Evolutionary conservation across 2,797 vertebrate species (phyloP).

Genomic region (Pseudocheirus occidentalis): DNA sequence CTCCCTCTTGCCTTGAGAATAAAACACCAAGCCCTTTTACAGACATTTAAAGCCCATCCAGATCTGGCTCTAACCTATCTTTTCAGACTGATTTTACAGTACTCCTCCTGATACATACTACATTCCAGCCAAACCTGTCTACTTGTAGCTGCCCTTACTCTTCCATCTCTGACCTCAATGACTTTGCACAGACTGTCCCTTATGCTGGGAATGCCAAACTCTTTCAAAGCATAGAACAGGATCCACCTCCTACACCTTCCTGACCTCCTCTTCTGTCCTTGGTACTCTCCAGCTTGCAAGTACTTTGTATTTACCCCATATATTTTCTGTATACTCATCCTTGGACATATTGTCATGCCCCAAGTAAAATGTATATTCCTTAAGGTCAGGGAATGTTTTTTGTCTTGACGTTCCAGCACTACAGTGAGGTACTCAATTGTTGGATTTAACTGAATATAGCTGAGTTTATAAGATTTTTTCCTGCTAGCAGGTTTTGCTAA

Average conservation of each 20-base stretch:
- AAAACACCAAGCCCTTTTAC: neutral
- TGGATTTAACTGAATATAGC: neutral
- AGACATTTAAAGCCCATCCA: neutral
- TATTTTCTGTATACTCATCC: neutral
- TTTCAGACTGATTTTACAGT: neutral
- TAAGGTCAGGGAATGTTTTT: neutral
- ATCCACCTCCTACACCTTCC: neutral
- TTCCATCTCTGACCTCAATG: neutral
- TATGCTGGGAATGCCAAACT: neutral
- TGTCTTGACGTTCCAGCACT: neutral
- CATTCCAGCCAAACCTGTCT: neutral
- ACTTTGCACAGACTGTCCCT: neutral
- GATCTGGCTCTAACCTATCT: neutral
- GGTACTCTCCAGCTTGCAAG: neutral
- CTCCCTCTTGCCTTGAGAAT: neutral
- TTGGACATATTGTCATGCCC: neutral
- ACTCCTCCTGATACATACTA: neutral
- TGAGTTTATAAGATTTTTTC: neutral
- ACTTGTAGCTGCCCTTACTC: neutral
- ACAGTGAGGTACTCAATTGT: neutral
- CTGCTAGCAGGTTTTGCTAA: neutral
- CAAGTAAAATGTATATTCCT: neutral
- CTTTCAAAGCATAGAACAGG: neutral
- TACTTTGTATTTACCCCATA: neutral
- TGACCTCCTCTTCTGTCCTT: neutral